These are phyloP conservation scores for Schlechtendalia chinensis DNA, from an alignment of 1,140 invertebrate species.

Conservation along the genomic window DNA sequence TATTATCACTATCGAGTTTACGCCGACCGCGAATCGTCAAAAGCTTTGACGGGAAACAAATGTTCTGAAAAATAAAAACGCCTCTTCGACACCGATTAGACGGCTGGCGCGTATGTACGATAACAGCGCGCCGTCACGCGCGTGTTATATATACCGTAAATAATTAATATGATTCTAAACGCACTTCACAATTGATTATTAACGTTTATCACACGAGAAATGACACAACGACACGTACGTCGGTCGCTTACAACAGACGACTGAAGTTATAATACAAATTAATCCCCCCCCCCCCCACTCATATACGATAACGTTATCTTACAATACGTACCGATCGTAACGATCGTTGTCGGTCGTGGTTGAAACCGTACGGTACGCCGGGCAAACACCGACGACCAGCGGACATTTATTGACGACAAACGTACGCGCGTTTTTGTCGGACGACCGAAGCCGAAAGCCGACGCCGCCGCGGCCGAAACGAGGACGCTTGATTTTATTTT, in stretches of 20 bases:
- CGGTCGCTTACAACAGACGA: no score
- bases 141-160: background rate
- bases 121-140: background rate
- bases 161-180: no score
- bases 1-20: background rate
- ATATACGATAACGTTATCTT: no score
- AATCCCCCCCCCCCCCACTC: no score
- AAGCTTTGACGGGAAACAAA: slow-evolving; percentile 26
- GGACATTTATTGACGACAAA: background rate
- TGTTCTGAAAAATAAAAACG: slow-evolving; percentile 14
- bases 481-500: slow-evolving; percentile 1
- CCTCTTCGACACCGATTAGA: background rate
- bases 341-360: background rate
- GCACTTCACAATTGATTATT: no score
- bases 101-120: background rate
- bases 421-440: background rate
- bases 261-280: no score
- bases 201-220: no score
- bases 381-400: background rate
- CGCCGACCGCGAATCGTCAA: background rate
- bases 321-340: no score
- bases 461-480: slow-evolving; percentile 16
- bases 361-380: background rate
- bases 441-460: background rate
- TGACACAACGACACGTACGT: no score